Base-by-base conservation (phyloP, 2,797 vertebrate genomes). In the Xenopus petersii region DNA sequence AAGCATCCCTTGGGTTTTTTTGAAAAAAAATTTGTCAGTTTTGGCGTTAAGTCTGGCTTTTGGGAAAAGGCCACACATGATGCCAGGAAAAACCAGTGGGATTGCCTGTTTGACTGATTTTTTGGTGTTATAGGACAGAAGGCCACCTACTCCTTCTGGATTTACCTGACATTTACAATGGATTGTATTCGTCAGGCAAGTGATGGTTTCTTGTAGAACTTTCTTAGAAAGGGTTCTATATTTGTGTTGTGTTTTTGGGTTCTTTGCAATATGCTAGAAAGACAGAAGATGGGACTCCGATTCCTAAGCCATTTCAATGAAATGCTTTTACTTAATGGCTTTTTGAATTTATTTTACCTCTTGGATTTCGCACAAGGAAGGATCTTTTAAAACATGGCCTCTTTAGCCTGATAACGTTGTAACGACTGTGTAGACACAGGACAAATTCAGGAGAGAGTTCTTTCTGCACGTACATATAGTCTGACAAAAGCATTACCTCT, bases 81-180 rank as follows among this genome's bases (percentile, higher is more conserved):
- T 54, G 60, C 58, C n/a, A n/a, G 7, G 16, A 58, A 60, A 77
- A 78, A 81, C 74, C 84, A 79, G 82, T 85, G 88, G 82, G 85
- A 75, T 82, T 80, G 81, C 84, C 85, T 75, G 73, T 86, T 83
- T 81, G 84, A 81, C 82, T 72, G 83, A 88, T 21, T 46, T 67
- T 68, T 84, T 64, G 75, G 72, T 82, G 84, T 56, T 56, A 4
- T 74, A 64, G 83, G 84, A 88, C 82, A 85, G 82, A 82, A 85
- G 87, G 85, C 90, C 89, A 87, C 86, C 81, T 86, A 87, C 83
- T 91, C 88, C 84, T 88, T 91, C 87, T 91, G 91, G 90, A 91
- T 88, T 69, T 88, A 86, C 90, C 82, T 86, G 94, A 94, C 95
- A 94, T 91, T 99, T 99, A 98, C 97, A 98, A 98, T 98, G 93